Percentiles rank a stretch among this genome's conserved stretches.
These are phyloP conservation scores for Agraylea sexmaculata DNA, from an alignment of 1,140 invertebrate species.

Conservation along the genomic window DNA sequence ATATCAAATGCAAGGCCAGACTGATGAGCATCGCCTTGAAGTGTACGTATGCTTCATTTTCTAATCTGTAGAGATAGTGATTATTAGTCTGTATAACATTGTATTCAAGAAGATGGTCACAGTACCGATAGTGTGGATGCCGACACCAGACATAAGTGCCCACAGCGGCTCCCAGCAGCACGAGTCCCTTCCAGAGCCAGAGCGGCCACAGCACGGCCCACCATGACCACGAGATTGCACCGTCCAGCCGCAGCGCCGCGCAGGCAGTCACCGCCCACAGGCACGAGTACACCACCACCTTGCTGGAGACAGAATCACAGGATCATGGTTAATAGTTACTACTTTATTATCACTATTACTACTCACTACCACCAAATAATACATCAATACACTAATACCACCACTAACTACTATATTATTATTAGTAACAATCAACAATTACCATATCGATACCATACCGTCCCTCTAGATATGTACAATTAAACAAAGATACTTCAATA, in stretches of 20 bases:
- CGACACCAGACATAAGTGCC: constrained; percentile 92
- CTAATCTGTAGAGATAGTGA: constrained; percentile 51
- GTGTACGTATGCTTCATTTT: constrained; percentile 91
- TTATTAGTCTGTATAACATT: neutral
- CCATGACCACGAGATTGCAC: constrained; percentile 78
- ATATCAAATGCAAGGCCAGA: constrained; percentile 81
- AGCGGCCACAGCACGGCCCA: constrained; percentile 90
- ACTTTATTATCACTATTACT: constrained; percentile 4
- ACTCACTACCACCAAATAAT: constrained; percentile 8
- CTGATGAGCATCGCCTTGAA: constrained; percentile 96
- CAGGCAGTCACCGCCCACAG: constrained; percentile 82
- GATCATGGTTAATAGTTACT: too few species aligned
- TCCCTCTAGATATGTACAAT: constrained; percentile 16
- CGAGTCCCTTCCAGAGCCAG: constrained; percentile 93
- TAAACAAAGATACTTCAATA: constrained; percentile 9
- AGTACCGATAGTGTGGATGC: constrained; percentile 81
- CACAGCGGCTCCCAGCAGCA: constrained; percentile 75
- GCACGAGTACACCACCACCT: constrained; percentile 90
- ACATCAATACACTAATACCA: neutral
- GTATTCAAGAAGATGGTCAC: neutral
- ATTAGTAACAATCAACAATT: constrained; percentile 18
- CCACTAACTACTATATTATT: neutral
- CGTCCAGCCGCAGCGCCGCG: constrained; percentile 81
- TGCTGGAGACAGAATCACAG: constrained; percentile 54
- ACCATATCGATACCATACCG: constrained; percentile 21